These are phyloP conservation scores for Brachionus rotundiformis DNA, from an alignment of 1,140 invertebrate genomes.

Conservation along the genomic window DNA sequence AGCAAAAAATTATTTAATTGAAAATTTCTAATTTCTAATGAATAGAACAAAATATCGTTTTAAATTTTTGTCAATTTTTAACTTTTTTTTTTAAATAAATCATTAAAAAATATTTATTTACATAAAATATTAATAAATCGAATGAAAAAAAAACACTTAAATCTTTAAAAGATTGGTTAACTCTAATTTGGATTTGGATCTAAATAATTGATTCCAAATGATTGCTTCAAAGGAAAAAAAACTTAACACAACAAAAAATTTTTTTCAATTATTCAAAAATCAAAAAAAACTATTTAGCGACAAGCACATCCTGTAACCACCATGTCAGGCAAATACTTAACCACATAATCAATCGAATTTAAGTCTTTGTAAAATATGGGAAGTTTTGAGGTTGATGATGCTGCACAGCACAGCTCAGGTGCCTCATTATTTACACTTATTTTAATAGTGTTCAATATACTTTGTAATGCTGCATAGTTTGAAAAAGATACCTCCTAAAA, in stretches of 20 bases:
- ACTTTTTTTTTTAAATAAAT: too few species aligned
- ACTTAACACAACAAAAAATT: slow-evolving; percentile 11
- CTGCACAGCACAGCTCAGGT: slow-evolving; percentile 7
- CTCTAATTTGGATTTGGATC: neutral
- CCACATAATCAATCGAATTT: slow-evolving; percentile 45
- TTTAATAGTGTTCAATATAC: slow-evolving; percentile 34
- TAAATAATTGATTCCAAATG: neutral
- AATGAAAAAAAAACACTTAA: slow-evolving; percentile 27
- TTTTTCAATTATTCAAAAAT: neutral
- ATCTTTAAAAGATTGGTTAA: slow-evolving; percentile 19
- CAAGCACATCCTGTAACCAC: slow-evolving; percentile 44
- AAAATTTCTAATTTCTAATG: too few species aligned
- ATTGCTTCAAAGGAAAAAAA: neutral
- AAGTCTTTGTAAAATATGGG: slow-evolving; percentile 36
- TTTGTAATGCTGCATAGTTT: slow-evolving; percentile 41
- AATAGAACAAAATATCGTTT: too few species aligned
- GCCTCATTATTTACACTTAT: slow-evolving; percentile 26
- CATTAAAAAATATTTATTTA: neutral
- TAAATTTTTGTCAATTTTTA: too few species aligned
- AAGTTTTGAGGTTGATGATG: slow-evolving; percentile 9
- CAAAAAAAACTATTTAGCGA: slow-evolving; percentile 9
- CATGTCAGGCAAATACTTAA: slow-evolving; percentile 50
- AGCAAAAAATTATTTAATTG: too few species aligned
- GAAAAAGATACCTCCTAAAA: neutral
- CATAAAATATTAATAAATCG: slow-evolving; percentile 2